phyloP scores from a whole-genome alignment of 2,797 vertebrate genomes.

The Paramormyrops hopkinsi region DNA sequence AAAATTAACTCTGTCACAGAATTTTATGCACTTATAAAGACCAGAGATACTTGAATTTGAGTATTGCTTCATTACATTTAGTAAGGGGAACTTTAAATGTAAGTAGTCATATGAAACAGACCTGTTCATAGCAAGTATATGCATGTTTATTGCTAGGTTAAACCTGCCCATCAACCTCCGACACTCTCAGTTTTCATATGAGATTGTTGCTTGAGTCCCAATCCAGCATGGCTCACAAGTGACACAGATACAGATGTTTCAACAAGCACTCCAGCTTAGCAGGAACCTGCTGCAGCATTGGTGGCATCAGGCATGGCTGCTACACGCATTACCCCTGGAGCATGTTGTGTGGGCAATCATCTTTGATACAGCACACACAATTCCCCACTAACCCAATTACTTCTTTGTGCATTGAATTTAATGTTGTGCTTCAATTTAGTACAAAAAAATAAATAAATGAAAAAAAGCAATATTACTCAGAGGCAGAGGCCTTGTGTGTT shows the following conservation, averaged over 20 bases:
- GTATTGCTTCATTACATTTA: not conserved
- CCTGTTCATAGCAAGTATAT: not conserved
- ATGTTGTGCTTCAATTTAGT: slow-evolving; percentile 26
- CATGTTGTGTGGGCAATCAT: slow-evolving; percentile 20
- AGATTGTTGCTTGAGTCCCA: not conserved
- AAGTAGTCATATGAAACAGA: not conserved
- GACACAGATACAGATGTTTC: not conserved
- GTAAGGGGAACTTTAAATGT: not conserved
- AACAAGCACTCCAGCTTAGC: not conserved
- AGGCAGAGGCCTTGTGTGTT: slow-evolving; percentile 19
- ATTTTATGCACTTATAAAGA: not conserved
- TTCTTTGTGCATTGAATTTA: slow-evolving; percentile 37
- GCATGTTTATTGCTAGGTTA: not conserved
- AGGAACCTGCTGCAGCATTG: not conserved
- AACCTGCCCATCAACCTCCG: not conserved
- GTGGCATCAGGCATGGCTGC: not conserved
- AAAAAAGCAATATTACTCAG: slow-evolving; percentile 25
- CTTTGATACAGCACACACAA: slow-evolving; percentile 18
- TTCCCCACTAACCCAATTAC: slow-evolving; percentile 29
- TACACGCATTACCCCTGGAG: not conserved
- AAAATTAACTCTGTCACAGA: not conserved
- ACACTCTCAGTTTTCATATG: not conserved
- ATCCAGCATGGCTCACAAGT: not conserved
- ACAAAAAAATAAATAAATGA: slow-evolving; percentile 11
- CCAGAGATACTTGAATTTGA: not conserved